Percentiles rank a stretch among this genome's conserved stretches.
phyloP scores from a whole-genome alignment of 2,888 invertebrate species.

The Agrotis segetum region DNA sequence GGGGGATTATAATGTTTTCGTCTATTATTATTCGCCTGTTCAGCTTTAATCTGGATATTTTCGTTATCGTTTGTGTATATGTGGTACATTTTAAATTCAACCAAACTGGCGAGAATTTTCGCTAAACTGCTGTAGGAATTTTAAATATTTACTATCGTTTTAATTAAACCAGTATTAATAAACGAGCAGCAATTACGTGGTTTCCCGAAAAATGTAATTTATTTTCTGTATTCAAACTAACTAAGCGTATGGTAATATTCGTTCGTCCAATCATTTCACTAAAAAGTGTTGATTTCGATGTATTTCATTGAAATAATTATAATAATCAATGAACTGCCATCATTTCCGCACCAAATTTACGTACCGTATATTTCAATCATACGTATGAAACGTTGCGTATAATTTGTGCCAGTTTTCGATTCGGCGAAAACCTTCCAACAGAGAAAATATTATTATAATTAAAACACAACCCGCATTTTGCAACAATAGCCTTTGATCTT shows the following conservation, averaged over 20 bases:
- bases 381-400: background rate
- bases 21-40: slow-evolving; percentile 85
- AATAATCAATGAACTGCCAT: background rate
- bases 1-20: slow-evolving; percentile 76
- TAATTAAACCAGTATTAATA: slow-evolving; percentile 2
- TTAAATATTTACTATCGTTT: background rate
- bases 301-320: background rate
- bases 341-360: background rate
- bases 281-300: background rate
- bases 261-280: background rate
- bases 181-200: background rate
- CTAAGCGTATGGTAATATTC: background rate
- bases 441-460: slow-evolving; percentile 40
- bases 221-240: slow-evolving; percentile 12
- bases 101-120: background rate
- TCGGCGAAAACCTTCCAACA: background rate
- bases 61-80: slow-evolving; percentile 74
- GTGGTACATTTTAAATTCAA: slow-evolving; percentile 18
- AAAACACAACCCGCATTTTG: slow-evolving; percentile 33
- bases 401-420: slow-evolving; percentile 30
- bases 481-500: slow-evolving; percentile 50
- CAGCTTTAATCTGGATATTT: slow-evolving; percentile 84
- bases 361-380: background rate
- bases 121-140: background rate
- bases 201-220: background rate